A percentile compares a stretch with the other conserved stretches of the same genome.
These are phyloP conservation scores for Chunga burmeisteri DNA, from an alignment of 2,113 vertebrate genomes.

Conservation along the genomic window DNA sequence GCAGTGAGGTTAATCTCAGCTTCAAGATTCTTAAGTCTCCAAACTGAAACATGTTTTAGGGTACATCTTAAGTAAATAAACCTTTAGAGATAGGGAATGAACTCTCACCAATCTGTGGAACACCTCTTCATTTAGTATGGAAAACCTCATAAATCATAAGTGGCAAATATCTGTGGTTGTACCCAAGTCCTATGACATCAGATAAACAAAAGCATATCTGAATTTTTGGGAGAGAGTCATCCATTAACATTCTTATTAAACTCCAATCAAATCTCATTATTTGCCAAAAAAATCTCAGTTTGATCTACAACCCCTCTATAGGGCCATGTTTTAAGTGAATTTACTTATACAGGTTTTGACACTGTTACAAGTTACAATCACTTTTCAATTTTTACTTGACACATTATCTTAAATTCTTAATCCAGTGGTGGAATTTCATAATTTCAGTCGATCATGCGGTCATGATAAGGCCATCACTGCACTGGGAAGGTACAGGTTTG, in stretches of 20 bases:
- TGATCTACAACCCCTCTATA: background rate
- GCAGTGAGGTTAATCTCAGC: background rate
- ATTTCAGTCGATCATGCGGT: background rate
- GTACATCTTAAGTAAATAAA: background rate
- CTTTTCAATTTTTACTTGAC: background rate
- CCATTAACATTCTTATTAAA: background rate
- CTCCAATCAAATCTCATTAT: background rate
- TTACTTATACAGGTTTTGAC: background rate
- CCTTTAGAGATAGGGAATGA: background rate
- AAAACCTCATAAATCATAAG: background rate
- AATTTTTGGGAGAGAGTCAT: background rate
- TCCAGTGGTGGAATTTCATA: background rate
- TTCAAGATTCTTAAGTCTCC: background rate
- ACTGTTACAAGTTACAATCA: background rate
- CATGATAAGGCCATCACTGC: background rate
- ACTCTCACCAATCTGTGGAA: background rate
- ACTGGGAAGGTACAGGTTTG: background rate
- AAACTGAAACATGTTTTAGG: background rate
- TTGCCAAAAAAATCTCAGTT: background rate
- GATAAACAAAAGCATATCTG: background rate
- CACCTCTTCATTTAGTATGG: background rate
- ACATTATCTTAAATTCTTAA: background rate
- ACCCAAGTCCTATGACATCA: rapidly evolving
- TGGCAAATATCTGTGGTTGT: background rate
- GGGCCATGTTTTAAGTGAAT: background rate